Conservation (phyloP, 2,113 vertebrate species). For the Rhinichthys klamathensis region DNA sequence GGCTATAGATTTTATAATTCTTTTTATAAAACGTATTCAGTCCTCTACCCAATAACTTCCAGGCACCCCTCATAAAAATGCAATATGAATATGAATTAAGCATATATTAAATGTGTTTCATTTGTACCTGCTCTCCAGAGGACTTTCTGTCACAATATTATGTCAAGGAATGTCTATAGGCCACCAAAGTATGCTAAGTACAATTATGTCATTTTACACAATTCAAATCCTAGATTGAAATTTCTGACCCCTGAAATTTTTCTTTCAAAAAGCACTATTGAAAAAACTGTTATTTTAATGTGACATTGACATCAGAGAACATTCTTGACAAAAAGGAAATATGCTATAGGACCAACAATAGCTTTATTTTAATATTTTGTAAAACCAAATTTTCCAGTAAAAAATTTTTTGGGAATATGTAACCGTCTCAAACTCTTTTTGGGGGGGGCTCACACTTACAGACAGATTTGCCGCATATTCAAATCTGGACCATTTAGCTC, state of each 20-base stretch:
- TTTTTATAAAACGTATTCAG: not conserved
- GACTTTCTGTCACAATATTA: constrained; percentile 30
- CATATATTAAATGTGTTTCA: constrained; percentile 32
- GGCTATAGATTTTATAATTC: not conserved
- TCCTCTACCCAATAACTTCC: not conserved
- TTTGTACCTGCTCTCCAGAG: constrained; percentile 35
- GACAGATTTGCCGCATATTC: not conserved
- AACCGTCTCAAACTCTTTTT: not conserved
- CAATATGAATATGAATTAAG: constrained; percentile 31
- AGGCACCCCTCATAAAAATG: constrained; percentile 20
- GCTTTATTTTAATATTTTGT: not conserved
- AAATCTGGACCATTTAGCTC: not conserved
- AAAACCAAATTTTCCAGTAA: not conserved
- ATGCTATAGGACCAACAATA: not conserved
- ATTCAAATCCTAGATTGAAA: not conserved
- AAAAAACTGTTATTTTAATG: not conserved
- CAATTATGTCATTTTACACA: not conserved
- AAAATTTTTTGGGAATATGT: not conserved
- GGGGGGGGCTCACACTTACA: no score
- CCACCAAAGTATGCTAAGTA: constrained; percentile 6
- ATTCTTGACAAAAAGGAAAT: not conserved
- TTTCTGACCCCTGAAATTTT: not conserved
- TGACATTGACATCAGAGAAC: not conserved
- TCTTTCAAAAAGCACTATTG: not conserved
- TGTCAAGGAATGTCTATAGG: constrained; percentile 34